Percentiles rank a stretch among this genome's conserved stretches.
Conservation (phyloP, 2,113 vertebrate genomes). For the Ochotona curzoniae region DNA sequence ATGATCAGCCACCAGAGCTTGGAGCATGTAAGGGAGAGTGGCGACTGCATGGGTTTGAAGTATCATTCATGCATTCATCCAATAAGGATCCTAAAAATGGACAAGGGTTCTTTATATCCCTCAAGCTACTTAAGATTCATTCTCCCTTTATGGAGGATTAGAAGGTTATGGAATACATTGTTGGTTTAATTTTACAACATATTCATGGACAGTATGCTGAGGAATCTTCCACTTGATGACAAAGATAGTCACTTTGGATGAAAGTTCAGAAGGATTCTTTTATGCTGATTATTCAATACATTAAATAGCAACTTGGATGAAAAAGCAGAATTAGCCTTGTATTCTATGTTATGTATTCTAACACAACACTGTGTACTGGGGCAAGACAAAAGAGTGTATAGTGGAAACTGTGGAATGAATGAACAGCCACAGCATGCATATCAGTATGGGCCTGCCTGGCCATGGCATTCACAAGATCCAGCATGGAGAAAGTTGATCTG, state of each 20-base stretch:
- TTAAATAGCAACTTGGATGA: not conserved
- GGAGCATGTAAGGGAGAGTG: too few relatives aligned
- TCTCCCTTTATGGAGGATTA: not conserved
- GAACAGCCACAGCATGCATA: not conserved
- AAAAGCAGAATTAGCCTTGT: not conserved
- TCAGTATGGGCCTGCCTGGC: not conserved
- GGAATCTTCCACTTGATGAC: not conserved
- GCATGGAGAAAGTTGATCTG: not conserved
- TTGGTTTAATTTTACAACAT: not conserved
- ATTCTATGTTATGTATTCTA: not conserved
- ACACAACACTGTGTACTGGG: not conserved
- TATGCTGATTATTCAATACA: not conserved
- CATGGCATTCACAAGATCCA: not conserved
- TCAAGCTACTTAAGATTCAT: not conserved
- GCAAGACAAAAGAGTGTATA: not conserved
- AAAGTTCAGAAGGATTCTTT: not conserved
- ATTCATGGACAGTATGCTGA: not conserved
- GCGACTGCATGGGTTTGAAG: not conserved
- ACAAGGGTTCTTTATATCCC: not conserved
- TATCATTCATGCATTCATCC: too few relatives aligned
- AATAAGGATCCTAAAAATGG: not conserved
- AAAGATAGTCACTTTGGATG: not conserved
- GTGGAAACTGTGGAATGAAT: not conserved
- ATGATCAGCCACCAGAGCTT: not conserved
- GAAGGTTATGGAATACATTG: not conserved